These are phyloP conservation scores for Acronicta alni DNA, from an alignment of 2,888 invertebrate species.

Conservation along the genomic window DNA sequence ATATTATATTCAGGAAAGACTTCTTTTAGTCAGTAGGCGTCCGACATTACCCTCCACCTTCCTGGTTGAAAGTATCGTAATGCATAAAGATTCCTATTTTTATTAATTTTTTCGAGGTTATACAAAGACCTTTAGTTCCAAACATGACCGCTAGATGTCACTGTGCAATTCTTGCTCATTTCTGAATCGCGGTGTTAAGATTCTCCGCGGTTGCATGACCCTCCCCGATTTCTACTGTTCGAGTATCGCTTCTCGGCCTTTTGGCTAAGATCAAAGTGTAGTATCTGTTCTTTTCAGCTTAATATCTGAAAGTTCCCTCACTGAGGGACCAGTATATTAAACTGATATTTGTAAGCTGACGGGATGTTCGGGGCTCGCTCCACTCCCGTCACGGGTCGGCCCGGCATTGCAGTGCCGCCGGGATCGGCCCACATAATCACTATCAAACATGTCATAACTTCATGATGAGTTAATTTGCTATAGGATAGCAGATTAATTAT, in stretches of 20 bases:
- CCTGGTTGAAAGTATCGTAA: too few relatives aligned
- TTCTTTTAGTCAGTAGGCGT: neutral
- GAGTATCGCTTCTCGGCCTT: conserved; percentile 65
- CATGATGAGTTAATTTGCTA: too few relatives aligned
- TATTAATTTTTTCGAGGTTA: conserved; percentile 17
- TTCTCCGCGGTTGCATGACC: conserved; percentile 36
- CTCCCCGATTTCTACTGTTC: rapidly evolving
- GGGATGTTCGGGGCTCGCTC: conserved; percentile 67
- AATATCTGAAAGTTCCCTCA: conserved; percentile 67
- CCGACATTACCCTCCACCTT: neutral
- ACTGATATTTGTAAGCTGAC: conserved; percentile 53
- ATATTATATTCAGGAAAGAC: too few relatives aligned
- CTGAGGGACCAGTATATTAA: conserved; percentile 68
- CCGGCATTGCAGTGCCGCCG: conserved; percentile 67
- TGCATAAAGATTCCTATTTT: too few relatives aligned
- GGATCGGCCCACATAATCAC: conserved; percentile 57
- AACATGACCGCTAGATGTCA: conserved; percentile 52
- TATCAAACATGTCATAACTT: too few relatives aligned
- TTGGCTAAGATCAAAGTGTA: conserved; percentile 68
- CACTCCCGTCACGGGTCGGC: conserved; percentile 65
- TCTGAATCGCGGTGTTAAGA: conserved; percentile 57
- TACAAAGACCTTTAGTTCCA: neutral
- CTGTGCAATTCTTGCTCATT: conserved; percentile 19
- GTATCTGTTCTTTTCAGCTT: conserved; percentile 68
- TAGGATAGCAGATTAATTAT: too few relatives aligned